Percentiles rank a stretch among this genome's conserved stretches.
phyloP scores from a whole-genome alignment of 2,113 vertebrate genomes.

The Cyprinodon variegatus region DNA sequence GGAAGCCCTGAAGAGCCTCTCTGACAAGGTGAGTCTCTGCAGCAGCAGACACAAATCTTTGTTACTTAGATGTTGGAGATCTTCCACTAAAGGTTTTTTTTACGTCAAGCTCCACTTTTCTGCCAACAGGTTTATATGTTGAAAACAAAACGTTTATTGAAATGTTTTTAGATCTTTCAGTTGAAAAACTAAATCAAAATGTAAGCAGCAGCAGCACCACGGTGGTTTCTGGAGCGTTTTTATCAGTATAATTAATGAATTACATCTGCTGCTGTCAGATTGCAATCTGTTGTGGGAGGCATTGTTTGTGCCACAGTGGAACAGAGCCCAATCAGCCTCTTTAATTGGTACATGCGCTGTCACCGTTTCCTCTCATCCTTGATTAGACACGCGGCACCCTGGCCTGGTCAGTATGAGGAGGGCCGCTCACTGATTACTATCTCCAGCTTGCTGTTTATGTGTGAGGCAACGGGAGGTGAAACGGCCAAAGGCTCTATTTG shows the following conservation, averaged over 20 bases:
- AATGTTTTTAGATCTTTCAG: conserved; percentile 24
- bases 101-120: not conserved
- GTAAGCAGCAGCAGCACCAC: conserved; percentile 63
- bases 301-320: conserved; percentile 80
- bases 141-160: conserved; percentile 22
- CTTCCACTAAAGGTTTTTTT: not conserved
- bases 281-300: conserved; percentile 78
- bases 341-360: conserved; percentile 81
- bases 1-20: conserved; percentile 93
- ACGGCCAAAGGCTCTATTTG: conserved; percentile 18
- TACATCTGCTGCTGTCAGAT: conserved; percentile 83
- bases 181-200: conserved; percentile 51
- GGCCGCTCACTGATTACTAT: conserved; percentile 70
- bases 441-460: conserved; percentile 35
- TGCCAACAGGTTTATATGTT: not conserved
- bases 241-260: conserved; percentile 81
- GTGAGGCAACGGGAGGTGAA: not conserved
- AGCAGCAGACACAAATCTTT: conserved; percentile 15
- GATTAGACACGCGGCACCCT: conserved; percentile 73
- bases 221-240: conserved; percentile 66
- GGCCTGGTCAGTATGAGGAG: conserved; percentile 63
- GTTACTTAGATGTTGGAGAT: no score
- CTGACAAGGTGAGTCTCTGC: conserved; percentile 89
- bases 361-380: conserved; percentile 73
- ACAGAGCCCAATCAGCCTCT: conserved; percentile 76